Evolutionary conservation across 2,113 vertebrate species (phyloP), one percentile per base, ranked within the genome.

Genomic region (Marmota flaviventris): DNA sequence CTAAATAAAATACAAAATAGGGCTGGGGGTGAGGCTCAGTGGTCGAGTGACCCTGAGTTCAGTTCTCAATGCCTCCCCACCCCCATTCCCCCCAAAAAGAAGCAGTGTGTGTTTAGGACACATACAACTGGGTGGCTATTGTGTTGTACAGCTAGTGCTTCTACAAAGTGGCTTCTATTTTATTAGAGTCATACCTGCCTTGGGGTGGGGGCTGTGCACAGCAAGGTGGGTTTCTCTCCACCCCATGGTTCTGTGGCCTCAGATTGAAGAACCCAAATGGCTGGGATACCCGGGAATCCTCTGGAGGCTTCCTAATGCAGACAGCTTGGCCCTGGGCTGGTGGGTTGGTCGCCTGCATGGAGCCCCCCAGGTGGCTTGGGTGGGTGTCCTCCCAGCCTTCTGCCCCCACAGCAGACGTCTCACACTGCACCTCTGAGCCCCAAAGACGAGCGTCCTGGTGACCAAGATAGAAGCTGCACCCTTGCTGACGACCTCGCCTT

Each of bases 391-490:
- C 11, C 42, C 9, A 42, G 65, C 24, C 4, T 34, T 79, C 76
- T 63, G 48, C 6, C 14, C 61, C 51, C 5, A 11, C 37, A 22
- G 4, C 2, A 1, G 42, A 22, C n/a, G 37, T n/a, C 42, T 48
- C 48, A 45, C 2, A 0, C 0, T 48, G 34, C 3, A 69, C 2
- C 42, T 84, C 58, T 27, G 72, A 53, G 24, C 39, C 56, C 48
- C 8, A 22, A 34, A 75, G 25, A 53, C 1, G 34, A 39, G 34
- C 79, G 32, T 14, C 65, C 67, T 73, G 16, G 34, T 56, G 85
- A 51, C 20, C 29, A 10, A 20, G 48, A 5, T 8, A n/a, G 48
- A 70, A 63, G 8, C 24, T 1, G 1, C 16, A 0, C 8, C 14
- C n/a, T 24, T 37, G 22, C 87, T 42, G 65, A 2, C 51, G 48